These are phyloP conservation scores for Eurytoma adleriae DNA, from an alignment of 2,888 invertebrate genomes.

Conservation along the genomic window DNA sequence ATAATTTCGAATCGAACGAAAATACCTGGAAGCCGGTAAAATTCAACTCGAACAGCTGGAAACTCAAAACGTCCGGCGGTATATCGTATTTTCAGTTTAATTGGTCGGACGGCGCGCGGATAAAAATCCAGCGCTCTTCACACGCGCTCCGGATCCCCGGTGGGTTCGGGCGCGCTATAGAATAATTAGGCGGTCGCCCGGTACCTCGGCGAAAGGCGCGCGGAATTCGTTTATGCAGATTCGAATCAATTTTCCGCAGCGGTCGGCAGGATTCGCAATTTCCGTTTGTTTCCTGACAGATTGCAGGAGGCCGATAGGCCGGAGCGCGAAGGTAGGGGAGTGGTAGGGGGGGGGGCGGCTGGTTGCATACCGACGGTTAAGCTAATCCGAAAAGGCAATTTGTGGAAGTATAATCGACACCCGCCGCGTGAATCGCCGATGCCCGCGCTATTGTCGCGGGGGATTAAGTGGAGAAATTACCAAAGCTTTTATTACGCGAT, in stretches of 20 bases:
- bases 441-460: constrained; percentile 1
- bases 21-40: too few relatives aligned
- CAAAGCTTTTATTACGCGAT: constrained; percentile 35
- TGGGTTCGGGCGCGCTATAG: neutral
- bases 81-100: constrained; percentile 2
- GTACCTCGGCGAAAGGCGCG: neutral
- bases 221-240: constrained; percentile 49
- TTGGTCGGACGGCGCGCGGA: constrained; percentile 3
- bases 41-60: too few relatives aligned
- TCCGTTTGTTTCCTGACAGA: constrained; percentile 48
- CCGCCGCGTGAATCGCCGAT: neutral
- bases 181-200: constrained; percentile 15
- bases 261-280: constrained; percentile 46
- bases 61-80: too few relatives aligned
- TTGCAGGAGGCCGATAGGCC: constrained; percentile 26
- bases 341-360: neutral
- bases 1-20: too few relatives aligned
- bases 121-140: neutral
- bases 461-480: constrained; percentile 43
- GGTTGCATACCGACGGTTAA: constrained; percentile 45
- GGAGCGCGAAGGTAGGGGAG: neutral
- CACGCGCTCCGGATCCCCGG: neutral
- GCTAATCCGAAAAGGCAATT: constrained; percentile 55
- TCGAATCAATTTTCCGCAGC: constrained; percentile 49
- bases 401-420: constrained; percentile 48